Percentiles rank a stretch among this genome's conserved stretches.
Conservation (phyloP, 2,113 vertebrate species). For the Amphiprion percula region DNA sequence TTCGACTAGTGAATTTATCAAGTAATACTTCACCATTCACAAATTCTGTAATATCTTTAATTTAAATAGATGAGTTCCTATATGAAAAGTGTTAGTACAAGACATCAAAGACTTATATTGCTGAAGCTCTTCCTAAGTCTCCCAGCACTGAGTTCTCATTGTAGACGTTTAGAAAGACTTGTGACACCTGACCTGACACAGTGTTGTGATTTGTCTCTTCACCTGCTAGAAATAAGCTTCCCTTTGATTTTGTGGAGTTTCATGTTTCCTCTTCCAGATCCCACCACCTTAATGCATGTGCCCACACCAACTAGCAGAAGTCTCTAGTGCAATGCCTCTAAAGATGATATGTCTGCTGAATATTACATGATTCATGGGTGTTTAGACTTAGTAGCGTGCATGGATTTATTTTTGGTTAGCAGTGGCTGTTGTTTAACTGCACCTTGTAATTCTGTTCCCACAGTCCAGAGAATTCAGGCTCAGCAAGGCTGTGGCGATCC, state of each 20-base stretch:
- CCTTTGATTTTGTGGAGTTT: background rate
- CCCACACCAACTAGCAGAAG: background rate
- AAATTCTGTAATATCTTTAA: too few relatives aligned
- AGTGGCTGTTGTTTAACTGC: constrained; percentile 27
- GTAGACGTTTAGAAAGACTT: constrained; percentile 17
- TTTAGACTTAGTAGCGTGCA: constrained; percentile 50
- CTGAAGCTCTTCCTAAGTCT: background rate
- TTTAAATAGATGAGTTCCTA: too few relatives aligned
- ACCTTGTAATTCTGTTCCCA: constrained; percentile 81
- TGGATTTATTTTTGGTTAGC: constrained; percentile 20
- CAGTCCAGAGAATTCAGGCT: constrained; percentile 90
- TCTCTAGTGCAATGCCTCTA: constrained; percentile 4
- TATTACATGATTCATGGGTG: constrained; percentile 59
- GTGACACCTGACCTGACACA: background rate
- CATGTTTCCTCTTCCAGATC: constrained; percentile 5
- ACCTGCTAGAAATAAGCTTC: constrained; percentile 1
- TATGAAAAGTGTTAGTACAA: too few relatives aligned
- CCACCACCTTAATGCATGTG: background rate
- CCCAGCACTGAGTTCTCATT: background rate
- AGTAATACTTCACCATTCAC: too few relatives aligned
- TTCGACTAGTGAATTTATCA: too few relatives aligned
- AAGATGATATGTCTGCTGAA: constrained; percentile 33
- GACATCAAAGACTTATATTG: background rate
- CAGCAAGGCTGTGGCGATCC: constrained; percentile 69
- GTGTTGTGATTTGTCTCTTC: background rate